phyloP scores from a whole-genome alignment of 2,113 vertebrate genomes.

The Colossoma macropomum region DNA sequence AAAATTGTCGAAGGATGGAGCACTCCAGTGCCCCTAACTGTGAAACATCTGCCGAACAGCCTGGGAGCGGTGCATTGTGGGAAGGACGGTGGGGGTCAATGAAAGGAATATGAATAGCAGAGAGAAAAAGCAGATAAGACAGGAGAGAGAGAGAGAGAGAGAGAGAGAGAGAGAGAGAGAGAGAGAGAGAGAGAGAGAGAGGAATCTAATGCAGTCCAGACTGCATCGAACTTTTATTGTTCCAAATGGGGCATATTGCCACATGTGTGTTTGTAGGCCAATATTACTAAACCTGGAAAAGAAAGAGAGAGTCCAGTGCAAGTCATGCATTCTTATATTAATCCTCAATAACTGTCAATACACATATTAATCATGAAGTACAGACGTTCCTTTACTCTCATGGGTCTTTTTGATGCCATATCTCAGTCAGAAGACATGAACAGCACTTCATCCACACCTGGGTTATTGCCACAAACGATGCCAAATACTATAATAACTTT shows the following conservation, averaged over 20 bases:
- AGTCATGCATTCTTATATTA: background rate
- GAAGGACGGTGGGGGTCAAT: conserved; percentile 45
- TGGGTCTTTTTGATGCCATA: background rate
- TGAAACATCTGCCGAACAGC: conserved; percentile 73
- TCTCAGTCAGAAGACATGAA: background rate
- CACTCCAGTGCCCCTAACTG: conserved; percentile 31
- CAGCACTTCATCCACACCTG: background rate
- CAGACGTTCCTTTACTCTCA: background rate
- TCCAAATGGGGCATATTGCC: conserved; percentile 62
- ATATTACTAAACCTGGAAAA: conserved; percentile 26
- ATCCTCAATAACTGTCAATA: conserved; percentile 15
- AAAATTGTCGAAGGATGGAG: background rate
- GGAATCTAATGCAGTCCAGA: conserved; percentile 51
- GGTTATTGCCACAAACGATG: too few relatives aligned
- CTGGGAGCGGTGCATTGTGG: conserved; percentile 68
- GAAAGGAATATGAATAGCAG: conserved; percentile 71
- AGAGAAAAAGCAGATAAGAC: conserved; percentile 69
- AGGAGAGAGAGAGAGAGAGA: conserved; percentile 51
- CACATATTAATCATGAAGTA: background rate
- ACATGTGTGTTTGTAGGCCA: conserved; percentile 37
- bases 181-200: conserved; percentile 50
- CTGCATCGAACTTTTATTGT: conserved; percentile 55
- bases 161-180: conserved; percentile 52
- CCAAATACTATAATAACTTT: too few relatives aligned
- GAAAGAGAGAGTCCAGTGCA: background rate